phyloP scores from a whole-genome alignment of 2,797 vertebrate genomes.

The Chaetodon trifasciatus region DNA sequence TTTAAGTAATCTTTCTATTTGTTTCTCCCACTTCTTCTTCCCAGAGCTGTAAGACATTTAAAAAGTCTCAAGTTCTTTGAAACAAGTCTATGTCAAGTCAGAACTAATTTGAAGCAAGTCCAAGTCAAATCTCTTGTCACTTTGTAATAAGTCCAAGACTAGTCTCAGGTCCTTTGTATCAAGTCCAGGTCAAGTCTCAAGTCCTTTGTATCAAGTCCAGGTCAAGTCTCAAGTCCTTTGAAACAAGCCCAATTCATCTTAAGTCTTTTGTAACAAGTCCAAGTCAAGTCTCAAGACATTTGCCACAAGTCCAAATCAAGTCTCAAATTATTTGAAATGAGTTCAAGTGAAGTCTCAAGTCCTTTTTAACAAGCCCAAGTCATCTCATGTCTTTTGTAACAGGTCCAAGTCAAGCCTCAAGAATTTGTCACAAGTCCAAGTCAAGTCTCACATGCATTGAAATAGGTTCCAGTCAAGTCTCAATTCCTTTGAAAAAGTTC shows the following conservation, averaged over 20 bases:
- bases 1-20: background rate
- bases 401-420: too few species aligned
- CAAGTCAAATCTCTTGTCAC: background rate
- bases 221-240: background rate
- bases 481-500: background rate
- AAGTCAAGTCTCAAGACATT: background rate
- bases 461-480: too few species aligned
- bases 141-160: background rate
- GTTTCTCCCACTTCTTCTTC: background rate
- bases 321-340: background rate
- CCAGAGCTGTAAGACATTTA: slow-evolving; percentile 13
- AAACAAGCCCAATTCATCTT: background rate
- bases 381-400: background rate
- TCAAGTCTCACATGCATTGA: background rate
- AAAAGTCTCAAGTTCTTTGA: background rate
- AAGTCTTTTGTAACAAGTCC: too few species aligned
- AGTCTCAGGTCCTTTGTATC: background rate
- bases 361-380: background rate
- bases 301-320: background rate
- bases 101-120: background rate
- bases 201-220: background rate
- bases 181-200: background rate
- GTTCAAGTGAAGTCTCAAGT: background rate
- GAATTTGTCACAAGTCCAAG: background rate
- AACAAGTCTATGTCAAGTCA: background rate